Conservation (phyloP, 2,888 invertebrate species). For the Coecobrya sp. region DNA sequence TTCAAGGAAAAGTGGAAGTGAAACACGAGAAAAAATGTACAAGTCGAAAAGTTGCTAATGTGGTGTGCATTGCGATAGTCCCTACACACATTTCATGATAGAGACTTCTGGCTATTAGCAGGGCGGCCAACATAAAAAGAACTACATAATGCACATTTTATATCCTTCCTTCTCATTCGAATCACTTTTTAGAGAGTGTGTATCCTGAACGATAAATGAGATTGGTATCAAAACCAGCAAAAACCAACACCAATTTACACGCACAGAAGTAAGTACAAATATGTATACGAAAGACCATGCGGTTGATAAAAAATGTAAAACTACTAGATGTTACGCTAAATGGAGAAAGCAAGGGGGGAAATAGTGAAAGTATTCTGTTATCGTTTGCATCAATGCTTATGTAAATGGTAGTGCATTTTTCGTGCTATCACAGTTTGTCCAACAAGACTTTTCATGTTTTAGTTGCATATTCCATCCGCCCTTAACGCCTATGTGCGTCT, state of each 20-base stretch:
- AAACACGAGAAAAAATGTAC: conserved; percentile 12
- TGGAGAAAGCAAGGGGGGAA: neutral
- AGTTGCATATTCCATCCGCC: neutral
- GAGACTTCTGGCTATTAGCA: too few relatives aligned
- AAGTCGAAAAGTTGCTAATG: neutral
- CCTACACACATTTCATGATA: too few relatives aligned
- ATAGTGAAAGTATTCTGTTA: neutral
- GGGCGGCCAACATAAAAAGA: neutral
- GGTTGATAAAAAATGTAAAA: conserved; percentile 43
- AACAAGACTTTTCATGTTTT: neutral
- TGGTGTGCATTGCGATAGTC: neutral
- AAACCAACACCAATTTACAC: neutral
- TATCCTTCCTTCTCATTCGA: neutral
- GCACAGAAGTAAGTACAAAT: neutral
- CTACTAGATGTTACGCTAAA: too few relatives aligned
- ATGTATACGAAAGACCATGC: neutral
- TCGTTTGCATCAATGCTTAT: neutral
- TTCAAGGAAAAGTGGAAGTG: conserved; percentile 2
- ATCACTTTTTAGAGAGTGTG: neutral
- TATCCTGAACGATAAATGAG: neutral
- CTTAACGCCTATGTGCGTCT: too few relatives aligned
- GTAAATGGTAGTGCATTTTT: neutral
- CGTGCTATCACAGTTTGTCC: neutral
- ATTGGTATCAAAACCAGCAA: conserved; percentile 38
- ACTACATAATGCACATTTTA: neutral